Base-by-base conservation (phyloP, 2,888 invertebrate species). In the Pyrochroa serraticornis region DNA sequence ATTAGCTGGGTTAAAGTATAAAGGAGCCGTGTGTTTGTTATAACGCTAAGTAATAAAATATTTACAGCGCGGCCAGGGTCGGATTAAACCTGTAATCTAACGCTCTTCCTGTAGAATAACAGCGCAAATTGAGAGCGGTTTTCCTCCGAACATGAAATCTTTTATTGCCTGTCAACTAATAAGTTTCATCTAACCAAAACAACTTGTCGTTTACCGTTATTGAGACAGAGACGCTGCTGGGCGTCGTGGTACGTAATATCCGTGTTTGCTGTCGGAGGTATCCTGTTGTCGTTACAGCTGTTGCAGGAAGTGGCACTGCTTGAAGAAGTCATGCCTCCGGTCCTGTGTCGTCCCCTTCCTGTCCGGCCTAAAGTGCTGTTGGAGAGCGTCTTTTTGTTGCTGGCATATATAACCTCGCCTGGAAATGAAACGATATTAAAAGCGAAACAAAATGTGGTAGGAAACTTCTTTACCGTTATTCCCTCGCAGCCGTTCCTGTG, bases 261-360 rank as follows among this genome's bases (percentile, higher is more conserved):
- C 37, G 72, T 71, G 54, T 71, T 73, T n/a, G 69, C 69, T 5
- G 44, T 39, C 12, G 56, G 44, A 35, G 55, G 65, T 36, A 72
- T 65, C 43, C 72, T 66, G 54, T 67, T 70, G 51, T 78, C 79
- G 36, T 72, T 72, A 62, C 79, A 78, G 67, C 79, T 79, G 65
- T 80, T 79, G 65, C 78, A 79, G 45, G 82, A 82, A 42, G 82
- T 83, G 13, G 82, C 80, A 71, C 83, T 84, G 70, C 83, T 83
- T 47, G 83, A 83, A 52, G 83, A 83, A 39, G 84, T 84, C 83
- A 84, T 84, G 37, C 83, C 83, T 56, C 82, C 80, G 30, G 78
- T 69, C 48, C 83, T 77, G 67, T 81, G 76, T 64, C 80, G 69
- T 43, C 69, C 70, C 51, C 81, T 73, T 33, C 79, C 77, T 52